Base-by-base conservation (phyloP, 2,888 invertebrate genomes). In the Zootermopsis nevadensis region DNA sequence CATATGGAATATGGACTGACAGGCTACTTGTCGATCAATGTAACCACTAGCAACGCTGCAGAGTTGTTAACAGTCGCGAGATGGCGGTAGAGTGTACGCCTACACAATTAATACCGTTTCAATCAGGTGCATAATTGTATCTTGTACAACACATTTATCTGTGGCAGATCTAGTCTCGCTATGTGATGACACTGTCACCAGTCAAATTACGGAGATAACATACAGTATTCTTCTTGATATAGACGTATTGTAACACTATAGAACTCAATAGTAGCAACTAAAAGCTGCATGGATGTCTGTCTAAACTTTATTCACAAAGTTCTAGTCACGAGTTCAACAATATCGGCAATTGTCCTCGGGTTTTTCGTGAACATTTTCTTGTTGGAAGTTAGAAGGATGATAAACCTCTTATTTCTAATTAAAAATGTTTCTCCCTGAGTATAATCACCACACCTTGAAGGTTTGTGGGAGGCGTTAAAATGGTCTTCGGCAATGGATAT, bases 11-110 rank as follows among this genome's bases (percentile, higher is more conserved):
- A 60, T 60, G 60, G 27, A 60, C 60, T n/a, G 60, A 60, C 60
- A 60, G 48, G 48, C 48, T 15, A 66, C 66, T 4, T 66, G 66
- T 33, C 35, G 74, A 74, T 74, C 74, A 74, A 74, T 74, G 38
- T 74, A 38, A 74, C 74, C 74, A 74, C 74, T 74, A n/a, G 74
- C 74, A 74, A 74, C 74, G 74, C 24, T n/a, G 24, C 19, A 69
- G 69, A 69, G 69, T 69, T 69, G 69, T 69, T 69, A 69, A 69
- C 69, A 69, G 69, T 69, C 33, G 33, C 33, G 27, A 31, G 38
- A 74, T 33, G 74, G 74, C 33, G 38, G 35, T 7, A 42, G 31
- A 38, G 38, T n/a, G 24, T 74, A 33, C 33, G 35, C n/a, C 69
- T 69, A 38, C 38, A 74, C 74, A 74, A 74, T 74, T 74, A 74